Evolutionary conservation across 1,140 invertebrate genomes (phyloP), one percentile per base, ranked within the genome.

Genomic region (Lepidurus couesii): DNA sequence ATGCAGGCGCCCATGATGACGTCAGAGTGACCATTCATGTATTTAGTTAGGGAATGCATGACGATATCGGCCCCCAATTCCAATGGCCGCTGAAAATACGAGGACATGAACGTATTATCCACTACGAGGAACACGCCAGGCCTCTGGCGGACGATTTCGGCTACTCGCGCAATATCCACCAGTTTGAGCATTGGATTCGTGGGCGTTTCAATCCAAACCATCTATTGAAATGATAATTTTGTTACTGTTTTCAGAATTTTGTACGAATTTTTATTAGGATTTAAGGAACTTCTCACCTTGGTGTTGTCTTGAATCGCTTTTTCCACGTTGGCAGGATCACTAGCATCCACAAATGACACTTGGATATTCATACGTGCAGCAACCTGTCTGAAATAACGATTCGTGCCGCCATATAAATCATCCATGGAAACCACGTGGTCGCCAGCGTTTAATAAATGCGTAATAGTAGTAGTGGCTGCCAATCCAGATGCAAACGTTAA

Each of bases 21-120:
- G 87, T 99, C 98, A 1, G 94, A 93, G 85, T 99, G 97, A 0
- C 97, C 98, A 86, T 99, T 99, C 90, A 99, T 96, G 83, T 98
- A 99, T 86, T 99, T 99, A 0, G 97, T 98, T 42, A 98, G 82
- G 0, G 97, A 99, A 86, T 99, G 97, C 81, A 95, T 86, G 1
- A 93, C 91, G 75, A 98, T 88, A 86, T 99, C 97, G 3, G 94
- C 97, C 10, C 98, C 98, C 42, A 98, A 87, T 24, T 91, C 89
- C 42, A 99, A 85, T 5, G 98, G 98, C 80, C 91, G 88, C 91
- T 98, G 96, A 79, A 97, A 93, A 84, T 97, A 98, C n/a, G 95
- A 89, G 7, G 96, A 96, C 77, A 98, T 88, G 84, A 99, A 99
- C 7, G 97, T 99, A 84, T 99, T 99, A 83, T 99, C 98, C 2